Conservation (phyloP, 2,888 invertebrate species). For the Agrotis segetum region DNA sequence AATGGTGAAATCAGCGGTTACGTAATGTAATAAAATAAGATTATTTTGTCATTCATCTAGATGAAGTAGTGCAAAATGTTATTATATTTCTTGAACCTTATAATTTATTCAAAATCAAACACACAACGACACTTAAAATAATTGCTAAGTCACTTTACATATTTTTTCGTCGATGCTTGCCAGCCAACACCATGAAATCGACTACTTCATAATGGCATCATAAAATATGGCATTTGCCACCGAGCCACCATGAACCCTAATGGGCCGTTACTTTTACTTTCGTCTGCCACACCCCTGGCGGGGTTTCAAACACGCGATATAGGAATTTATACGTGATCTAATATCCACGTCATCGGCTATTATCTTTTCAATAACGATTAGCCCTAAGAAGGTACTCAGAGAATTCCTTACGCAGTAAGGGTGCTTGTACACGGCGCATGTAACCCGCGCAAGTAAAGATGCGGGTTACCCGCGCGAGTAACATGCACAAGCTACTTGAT, state of each 20-base stretch:
- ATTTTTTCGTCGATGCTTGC: slow-evolving; percentile 25
- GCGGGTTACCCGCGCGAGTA: too few species aligned
- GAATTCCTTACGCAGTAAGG: slow-evolving; percentile 19
- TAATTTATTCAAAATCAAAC: background rate
- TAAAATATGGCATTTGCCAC: slow-evolving; percentile 68
- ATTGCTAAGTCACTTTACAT: background rate
- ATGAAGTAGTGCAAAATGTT: too few species aligned
- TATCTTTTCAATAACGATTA: slow-evolving; percentile 68
- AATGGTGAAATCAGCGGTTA: too few species aligned
- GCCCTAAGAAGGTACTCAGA: slow-evolving; percentile 39
- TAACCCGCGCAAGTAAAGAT: too few species aligned
- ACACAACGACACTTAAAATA: background rate
- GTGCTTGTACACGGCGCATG: too few species aligned
- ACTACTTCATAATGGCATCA: slow-evolving; percentile 68
- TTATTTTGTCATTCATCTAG: too few species aligned
- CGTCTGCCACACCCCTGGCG: slow-evolving; percentile 73
- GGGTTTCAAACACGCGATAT: slow-evolving; percentile 69
- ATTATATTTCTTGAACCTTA: too few species aligned
- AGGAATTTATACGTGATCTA: slow-evolving; percentile 69
- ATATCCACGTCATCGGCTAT: slow-evolving; percentile 53
- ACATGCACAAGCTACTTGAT: too few species aligned
- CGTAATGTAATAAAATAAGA: too few species aligned
- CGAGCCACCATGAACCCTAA: slow-evolving; percentile 62
- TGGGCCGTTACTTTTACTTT: slow-evolving; percentile 73
- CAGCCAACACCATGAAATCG: slow-evolving; percentile 35